Percentiles rank a stretch among this genome's conserved stretches.
Evolutionary conservation across 2,888 invertebrate species (phyloP).

Genomic region (Halictus quadricinctus): DNA sequence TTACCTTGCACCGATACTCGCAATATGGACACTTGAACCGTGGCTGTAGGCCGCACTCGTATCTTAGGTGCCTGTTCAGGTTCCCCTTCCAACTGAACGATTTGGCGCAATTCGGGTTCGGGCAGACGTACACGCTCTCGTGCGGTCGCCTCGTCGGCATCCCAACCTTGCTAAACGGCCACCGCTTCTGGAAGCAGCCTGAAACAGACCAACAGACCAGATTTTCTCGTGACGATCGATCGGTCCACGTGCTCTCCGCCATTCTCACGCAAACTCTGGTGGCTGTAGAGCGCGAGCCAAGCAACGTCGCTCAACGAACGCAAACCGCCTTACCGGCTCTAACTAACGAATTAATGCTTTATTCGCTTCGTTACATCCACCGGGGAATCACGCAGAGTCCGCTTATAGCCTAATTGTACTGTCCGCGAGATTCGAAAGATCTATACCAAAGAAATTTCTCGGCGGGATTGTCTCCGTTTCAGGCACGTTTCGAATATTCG

Average conservation of each 20-base stretch:
- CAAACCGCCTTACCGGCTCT: neutral
- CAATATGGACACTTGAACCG: constrained; percentile 76
- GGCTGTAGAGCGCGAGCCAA: neutral
- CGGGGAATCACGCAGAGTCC: neutral
- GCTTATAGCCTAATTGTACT: neutral
- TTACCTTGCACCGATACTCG: constrained; percentile 72
- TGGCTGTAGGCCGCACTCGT: constrained; percentile 76
- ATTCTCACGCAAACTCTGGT: neutral
- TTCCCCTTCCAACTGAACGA: constrained; percentile 71
- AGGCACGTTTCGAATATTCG: neutral
- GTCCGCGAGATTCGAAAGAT: neutral
- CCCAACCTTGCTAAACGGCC: neutral
- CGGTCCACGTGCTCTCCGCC: neutral
- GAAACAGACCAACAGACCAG: constrained; percentile 48
- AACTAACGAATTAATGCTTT: neutral
- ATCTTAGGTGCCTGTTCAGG: constrained; percentile 74
- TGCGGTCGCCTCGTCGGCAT: constrained; percentile 7
- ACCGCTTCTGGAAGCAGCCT: constrained; percentile 3
- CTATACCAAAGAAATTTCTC: neutral
- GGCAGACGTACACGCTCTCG: constrained; percentile 56
- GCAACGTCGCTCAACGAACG: neutral
- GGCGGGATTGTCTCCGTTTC: neutral
- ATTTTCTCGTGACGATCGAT: constrained; percentile 38
- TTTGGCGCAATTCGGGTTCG: constrained; percentile 69
- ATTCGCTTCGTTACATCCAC: neutral